Conservation (phyloP, 2,888 invertebrate genomes). For the Xanthia togata region DNA sequence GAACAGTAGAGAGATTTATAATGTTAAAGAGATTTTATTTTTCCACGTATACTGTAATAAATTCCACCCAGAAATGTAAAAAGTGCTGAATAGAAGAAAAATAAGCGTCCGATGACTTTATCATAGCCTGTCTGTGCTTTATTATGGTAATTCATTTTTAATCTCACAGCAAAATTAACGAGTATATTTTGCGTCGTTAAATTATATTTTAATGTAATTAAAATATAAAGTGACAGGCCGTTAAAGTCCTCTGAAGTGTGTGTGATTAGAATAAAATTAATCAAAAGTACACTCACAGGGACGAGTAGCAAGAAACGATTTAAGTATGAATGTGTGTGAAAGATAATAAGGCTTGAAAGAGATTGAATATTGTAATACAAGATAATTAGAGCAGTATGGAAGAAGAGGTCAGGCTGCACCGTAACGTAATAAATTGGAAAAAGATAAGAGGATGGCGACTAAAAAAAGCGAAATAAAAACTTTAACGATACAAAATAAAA, state of each 20-base stretch:
- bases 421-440: background rate
- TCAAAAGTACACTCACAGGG: background rate
- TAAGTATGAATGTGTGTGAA: background rate
- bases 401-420: no score
- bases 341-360: background rate
- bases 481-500: background rate
- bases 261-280: constrained; percentile 25
- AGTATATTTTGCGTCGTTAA: constrained; percentile 43
- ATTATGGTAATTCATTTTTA: constrained; percentile 62
- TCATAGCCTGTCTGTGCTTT: constrained; percentile 47
- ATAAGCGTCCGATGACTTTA: constrained; percentile 29
- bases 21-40: background rate
- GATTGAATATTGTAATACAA: background rate
- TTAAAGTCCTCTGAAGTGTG: constrained; percentile 6
- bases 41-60: background rate
- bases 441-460: background rate
- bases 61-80: background rate
- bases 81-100: constrained; percentile 5
- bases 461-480: background rate
- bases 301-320: no score
- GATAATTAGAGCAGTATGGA: background rate
- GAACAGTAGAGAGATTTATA: background rate
- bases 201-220: constrained; percentile 54
- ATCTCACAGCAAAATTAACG: constrained; percentile 50
- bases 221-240: constrained; percentile 31